Evolutionary conservation across 2,797 vertebrate genomes (phyloP).

Genomic region (Paramormyrops hopkinsi): DNA sequence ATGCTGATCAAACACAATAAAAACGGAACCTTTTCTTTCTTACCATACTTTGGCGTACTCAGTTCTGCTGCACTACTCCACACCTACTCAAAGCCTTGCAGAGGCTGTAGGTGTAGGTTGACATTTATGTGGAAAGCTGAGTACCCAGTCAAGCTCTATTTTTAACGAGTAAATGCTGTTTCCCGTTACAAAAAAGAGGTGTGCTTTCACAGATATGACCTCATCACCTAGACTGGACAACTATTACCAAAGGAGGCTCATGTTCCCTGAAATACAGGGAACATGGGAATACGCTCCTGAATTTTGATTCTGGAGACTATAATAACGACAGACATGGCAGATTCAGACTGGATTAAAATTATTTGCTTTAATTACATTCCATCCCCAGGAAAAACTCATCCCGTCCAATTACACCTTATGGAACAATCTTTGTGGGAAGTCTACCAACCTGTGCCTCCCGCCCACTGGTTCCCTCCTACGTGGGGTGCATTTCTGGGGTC

Average conservation of each 20-base stretch:
- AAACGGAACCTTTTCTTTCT: not conserved
- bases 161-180: not conserved
- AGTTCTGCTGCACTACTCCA: not conserved
- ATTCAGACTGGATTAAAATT: not conserved
- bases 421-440: not conserved
- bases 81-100: not conserved
- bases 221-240: not conserved
- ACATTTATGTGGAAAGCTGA: not conserved
- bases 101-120: not conserved
- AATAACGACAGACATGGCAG: not conserved
- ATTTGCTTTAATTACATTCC: not conserved
- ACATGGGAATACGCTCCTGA: not conserved
- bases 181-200: not conserved
- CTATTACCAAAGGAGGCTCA: not conserved
- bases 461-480: conserved; percentile 91
- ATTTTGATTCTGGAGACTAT: not conserved
- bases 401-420: not conserved
- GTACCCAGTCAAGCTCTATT: not conserved
- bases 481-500: conserved; percentile 80
- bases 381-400: not conserved
- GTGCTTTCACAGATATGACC: not conserved
- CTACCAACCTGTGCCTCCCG: conserved; percentile 82
- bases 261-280: not conserved
- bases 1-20: not conserved
- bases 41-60: not conserved